These are phyloP conservation scores for Cyrtonyx montezumae DNA, from an alignment of 2,113 vertebrate genomes.

Conservation along the genomic window DNA sequence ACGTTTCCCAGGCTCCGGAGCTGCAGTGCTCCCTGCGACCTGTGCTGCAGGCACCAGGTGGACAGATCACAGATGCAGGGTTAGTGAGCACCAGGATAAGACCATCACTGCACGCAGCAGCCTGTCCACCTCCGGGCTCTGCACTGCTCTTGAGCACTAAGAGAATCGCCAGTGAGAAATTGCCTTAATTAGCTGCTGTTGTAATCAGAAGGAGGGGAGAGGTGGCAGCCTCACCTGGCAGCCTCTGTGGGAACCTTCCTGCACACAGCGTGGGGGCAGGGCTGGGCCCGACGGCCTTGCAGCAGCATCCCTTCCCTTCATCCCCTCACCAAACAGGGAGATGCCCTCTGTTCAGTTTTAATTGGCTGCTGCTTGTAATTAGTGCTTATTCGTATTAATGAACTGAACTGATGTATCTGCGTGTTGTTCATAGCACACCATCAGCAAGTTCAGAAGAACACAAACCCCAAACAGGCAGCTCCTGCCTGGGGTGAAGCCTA, in stretches of 20 bases:
- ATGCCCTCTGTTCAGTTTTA: slow-evolving; percentile 21
- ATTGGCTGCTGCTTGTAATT: slow-evolving; percentile 20
- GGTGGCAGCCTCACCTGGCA: slow-evolving; percentile 15
- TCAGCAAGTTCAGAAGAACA: background rate
- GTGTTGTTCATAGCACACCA: background rate
- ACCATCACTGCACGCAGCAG: background rate
- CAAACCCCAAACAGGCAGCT: background rate
- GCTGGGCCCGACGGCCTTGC: background rate
- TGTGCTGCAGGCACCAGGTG: rapidly evolving
- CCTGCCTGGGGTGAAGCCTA: background rate
- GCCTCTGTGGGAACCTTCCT: background rate
- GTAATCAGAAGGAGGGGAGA: background rate
- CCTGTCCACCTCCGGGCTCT: background rate
- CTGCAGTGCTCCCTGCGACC: background rate
- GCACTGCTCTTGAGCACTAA: background rate
- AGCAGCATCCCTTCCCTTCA: background rate
- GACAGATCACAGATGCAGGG: rapidly evolving
- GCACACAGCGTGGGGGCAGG: rapidly evolving
- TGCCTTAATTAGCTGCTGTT: slow-evolving; percentile 45
- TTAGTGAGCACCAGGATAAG: background rate
- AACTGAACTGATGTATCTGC: slow-evolving; percentile 18
- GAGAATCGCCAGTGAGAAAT: slow-evolving; percentile 13
- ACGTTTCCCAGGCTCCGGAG: background rate
- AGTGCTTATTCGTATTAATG: slow-evolving; percentile 51
- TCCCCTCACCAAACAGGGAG: background rate